Base-by-base conservation (phyloP, 2,797 vertebrate genomes). In the Manis javanica region DNA sequence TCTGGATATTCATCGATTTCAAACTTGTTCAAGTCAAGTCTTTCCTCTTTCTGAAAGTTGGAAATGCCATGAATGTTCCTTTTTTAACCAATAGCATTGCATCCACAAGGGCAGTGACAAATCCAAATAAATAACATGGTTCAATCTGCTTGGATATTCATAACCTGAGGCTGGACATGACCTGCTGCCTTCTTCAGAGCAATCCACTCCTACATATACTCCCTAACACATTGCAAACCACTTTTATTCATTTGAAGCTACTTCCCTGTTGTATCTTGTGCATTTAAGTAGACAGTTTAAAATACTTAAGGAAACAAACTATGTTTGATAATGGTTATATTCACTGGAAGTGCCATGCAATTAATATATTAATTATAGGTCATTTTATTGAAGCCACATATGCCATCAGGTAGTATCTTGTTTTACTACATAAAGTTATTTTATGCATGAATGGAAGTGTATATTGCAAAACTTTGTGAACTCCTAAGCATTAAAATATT, bases 301-400 rank as follows among this genome's bases (percentile, higher is more conserved):
- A 74, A 26, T 78, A 63, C 11, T 66, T 57, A 46, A 59, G 81
- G 86, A 96, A 75, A 63, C 29, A 53, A 37, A 39, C 18, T 83
- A 61, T 59, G 8, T 68, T 68, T 72, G 72, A 64, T 64, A 71
- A 79, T 71, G n/a, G 49, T 71, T 95, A 53, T 21, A 66, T 86
- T 95, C 37, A 68, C 53, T 57, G 77, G 57, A 94, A 90, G 84
- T 46, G 87, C n/a, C 31, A 42, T 37, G 5, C 5, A 63, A 69
- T 87, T 68, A 84, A 78, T 64, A 87, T 64, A 24, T 2, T 61
- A 87, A 93, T 81, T 81, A 91, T 59, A 75, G 15, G 29, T 69
- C 18, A 71, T 69, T 93, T 89, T 39, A 69, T 31, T 51, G 66
- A 96, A 93, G 53, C 46, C 77, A 91, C 64, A 63, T 74, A 69